Evolutionary conservation across 2,113 vertebrate species (phyloP).

Genomic region (Erinaceus europaeus): DNA sequence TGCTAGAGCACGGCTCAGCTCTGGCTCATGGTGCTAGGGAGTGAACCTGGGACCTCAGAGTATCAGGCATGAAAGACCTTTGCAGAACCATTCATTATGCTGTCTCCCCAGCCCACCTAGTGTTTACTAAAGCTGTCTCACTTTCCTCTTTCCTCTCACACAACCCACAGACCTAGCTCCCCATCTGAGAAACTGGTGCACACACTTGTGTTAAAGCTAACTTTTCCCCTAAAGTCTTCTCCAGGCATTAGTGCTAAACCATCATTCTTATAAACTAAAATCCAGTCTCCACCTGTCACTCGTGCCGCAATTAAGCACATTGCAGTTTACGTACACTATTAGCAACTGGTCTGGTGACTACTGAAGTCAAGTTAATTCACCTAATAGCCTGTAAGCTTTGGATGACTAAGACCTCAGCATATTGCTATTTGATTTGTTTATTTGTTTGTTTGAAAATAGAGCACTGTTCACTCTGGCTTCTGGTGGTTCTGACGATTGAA

Average conservation of each 20-base stretch:
- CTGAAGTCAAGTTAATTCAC: background rate
- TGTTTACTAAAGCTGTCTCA: background rate
- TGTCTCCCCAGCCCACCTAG: too few relatives aligned
- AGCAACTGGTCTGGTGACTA: background rate
- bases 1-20: too few relatives aligned
- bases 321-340: background rate
- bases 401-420: background rate
- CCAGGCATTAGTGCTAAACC: background rate
- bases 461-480: too few relatives aligned
- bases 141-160: background rate
- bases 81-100: too few relatives aligned
- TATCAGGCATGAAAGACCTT: too few relatives aligned
- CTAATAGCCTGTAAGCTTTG: background rate
- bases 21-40: too few relatives aligned
- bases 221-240: background rate
- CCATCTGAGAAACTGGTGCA: background rate
- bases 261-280: background rate
- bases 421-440: background rate
- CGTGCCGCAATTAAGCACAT: background rate
- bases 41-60: too few relatives aligned
- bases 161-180: background rate
- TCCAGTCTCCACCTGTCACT: background rate
- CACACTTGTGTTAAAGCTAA: background rate
- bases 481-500: too few relatives aligned
- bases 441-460: too few relatives aligned